Base-by-base conservation (phyloP, 2,797 vertebrate species). In the Melanotaenia trifasciata region DNA sequence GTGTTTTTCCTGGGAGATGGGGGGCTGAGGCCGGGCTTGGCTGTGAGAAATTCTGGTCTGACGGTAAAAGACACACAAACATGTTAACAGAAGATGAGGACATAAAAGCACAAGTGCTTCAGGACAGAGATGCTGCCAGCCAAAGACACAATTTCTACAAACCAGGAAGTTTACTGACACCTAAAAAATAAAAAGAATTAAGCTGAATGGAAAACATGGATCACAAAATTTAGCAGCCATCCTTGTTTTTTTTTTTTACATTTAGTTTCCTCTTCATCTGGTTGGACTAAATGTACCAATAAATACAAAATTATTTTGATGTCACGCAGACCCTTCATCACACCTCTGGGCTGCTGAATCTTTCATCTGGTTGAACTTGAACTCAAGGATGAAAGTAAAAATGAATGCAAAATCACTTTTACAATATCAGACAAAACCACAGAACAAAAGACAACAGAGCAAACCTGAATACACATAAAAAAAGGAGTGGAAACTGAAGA, bases 21-120 rank as follows among this genome's bases (percentile, higher is more conserved):
- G 20, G 64, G 58, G 70, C 24, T 18, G 67, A 35, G 78, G 84
- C 26, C 26, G 58, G 76, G 70, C 70, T 74, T 83, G 84, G 84
- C 82, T 81, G 81, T 84, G 84, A 84, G 85, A 80, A 77, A 68
- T 59, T 84, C 79, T 85, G 82, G 74, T 75, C 58, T 72, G 64
- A 75, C 74, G 72, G 65, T 67, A 81, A 77, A 83, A 78, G 8
- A 84, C 73, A 87, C 65, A 87, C 74, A 86, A 51, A 80, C 75
- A 70, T 71, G 72, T 84, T 22, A 47, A 84, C 81, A 68, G 67
- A 70, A 80, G 70, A 79, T 40, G 65, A 85, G 54, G 80, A 60
- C 56, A 54, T 14, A 43, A 5, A 16, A 43, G 14, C 53, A 4
- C 24, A 61, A 2, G 38, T 3, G 59, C 78, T 59, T 22, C 56